phyloP scores from a whole-genome alignment of 2,888 invertebrate genomes.

The Pegoplata infirma region DNA sequence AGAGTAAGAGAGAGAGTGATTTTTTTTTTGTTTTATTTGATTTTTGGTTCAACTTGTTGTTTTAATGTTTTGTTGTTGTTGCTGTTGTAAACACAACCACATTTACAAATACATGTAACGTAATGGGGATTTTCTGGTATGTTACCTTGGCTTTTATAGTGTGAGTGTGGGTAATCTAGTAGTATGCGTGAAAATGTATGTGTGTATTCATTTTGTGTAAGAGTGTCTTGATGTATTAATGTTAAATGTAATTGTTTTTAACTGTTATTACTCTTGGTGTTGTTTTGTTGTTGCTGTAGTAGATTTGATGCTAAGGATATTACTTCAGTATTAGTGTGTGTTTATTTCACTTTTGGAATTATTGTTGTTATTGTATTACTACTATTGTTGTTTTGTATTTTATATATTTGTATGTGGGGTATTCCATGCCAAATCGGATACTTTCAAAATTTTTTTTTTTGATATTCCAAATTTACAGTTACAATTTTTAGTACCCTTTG shows the following conservation, averaged over 20 bases:
- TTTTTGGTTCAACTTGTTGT: slow-evolving; percentile 26
- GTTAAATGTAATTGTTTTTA: slow-evolving; percentile 58
- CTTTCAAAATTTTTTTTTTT: too few relatives aligned
- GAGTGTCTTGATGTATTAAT: slow-evolving; percentile 17
- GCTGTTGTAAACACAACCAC: slow-evolving; percentile 43
- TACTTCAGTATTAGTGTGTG: slow-evolving; percentile 19
- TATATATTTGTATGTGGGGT: slow-evolving; percentile 22
- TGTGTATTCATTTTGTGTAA: slow-evolving; percentile 5
- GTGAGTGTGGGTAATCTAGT: slow-evolving; percentile 5
- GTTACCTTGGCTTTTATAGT: slow-evolving; percentile 49
- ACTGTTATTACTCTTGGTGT: slow-evolving; percentile 50
- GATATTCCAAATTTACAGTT: too few relatives aligned
- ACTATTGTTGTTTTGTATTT: slow-evolving; percentile 9
- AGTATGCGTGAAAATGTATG: slow-evolving; percentile 8
- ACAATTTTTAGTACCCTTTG: too few relatives aligned
- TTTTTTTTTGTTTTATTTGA: slow-evolving; percentile 14
- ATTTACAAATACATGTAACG: slow-evolving; percentile 52
- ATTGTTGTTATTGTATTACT: slow-evolving; percentile 33
- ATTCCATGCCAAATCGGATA: too few relatives aligned
- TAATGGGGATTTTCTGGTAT: slow-evolving; percentile 64
- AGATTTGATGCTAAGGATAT: slow-evolving; percentile 41
- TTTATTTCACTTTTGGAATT: slow-evolving; percentile 50
- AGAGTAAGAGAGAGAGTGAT: neutral
- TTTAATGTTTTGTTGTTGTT: slow-evolving; percentile 3
- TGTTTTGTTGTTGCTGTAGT: slow-evolving; percentile 35